Conservation (phyloP, 2,888 invertebrate species). For the Megastigmus dorsalis region DNA sequence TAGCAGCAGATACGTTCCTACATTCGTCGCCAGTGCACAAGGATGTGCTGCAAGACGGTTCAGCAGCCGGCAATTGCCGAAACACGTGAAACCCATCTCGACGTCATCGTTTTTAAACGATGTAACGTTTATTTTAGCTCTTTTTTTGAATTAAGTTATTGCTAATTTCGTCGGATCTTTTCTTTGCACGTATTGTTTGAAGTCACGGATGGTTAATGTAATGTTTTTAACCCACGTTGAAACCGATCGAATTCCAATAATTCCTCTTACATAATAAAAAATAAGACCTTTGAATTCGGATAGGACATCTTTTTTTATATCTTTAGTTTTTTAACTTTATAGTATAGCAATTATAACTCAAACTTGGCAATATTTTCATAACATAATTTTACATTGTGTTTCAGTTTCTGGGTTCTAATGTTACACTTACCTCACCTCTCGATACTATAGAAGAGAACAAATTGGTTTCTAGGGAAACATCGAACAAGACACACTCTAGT, state of each 20-base stretch:
- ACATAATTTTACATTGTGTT: too few relatives aligned
- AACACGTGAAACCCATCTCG: conserved; percentile 65
- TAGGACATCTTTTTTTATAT: neutral
- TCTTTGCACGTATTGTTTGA: too few relatives aligned
- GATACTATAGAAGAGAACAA: neutral
- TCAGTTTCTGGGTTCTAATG: conserved; percentile 34
- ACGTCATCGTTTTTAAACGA: conserved; percentile 77
- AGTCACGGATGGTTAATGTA: neutral
- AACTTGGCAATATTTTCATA: neutral
- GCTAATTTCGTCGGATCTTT: neutral
- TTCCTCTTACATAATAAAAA: conserved; percentile 46
- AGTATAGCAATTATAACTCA: neutral
- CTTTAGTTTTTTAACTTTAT: neutral
- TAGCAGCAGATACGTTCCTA: conserved; percentile 44
- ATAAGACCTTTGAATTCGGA: neutral
- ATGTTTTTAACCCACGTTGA: too few relatives aligned
- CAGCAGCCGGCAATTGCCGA: conserved; percentile 73
- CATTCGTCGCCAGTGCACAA: conserved; percentile 22
- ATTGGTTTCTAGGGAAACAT: neutral
- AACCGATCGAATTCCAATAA: conserved; percentile 9
- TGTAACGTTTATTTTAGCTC: conserved; percentile 69
- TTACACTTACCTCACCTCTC: neutral
- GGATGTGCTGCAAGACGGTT: conserved; percentile 17
- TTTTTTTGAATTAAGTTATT: neutral
- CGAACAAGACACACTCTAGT: neutral